Evolutionary conservation across 37 sponge, comb jelly and placozoan genomes (phyloP), one percentile per base, ranked within the genome.

Genomic region (Eunapius fragilis): DNA sequence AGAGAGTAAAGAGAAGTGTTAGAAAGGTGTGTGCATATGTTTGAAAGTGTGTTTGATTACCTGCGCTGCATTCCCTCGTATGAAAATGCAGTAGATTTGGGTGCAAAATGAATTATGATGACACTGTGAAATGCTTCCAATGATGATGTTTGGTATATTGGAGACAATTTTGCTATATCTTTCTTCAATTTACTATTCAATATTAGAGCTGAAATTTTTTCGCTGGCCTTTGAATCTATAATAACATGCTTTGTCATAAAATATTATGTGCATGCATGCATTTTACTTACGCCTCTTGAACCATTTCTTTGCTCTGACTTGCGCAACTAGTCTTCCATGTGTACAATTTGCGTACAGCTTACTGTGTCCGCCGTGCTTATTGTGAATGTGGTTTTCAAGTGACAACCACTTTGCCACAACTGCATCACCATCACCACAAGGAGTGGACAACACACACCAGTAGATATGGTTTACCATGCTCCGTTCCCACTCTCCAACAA

Each of bases 101-200:
- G 89, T 28, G 93, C 93, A 89, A 89, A 88, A 31, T 89, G 86
- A 71, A 47, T 89, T 4, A 89, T 33, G n/a, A n/a, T n/a, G 7
- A 92, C 82, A 85, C 87, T 92, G 68, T 89, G 89, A 79, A 76
- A 92, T 25, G 83, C 35, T 72, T 89, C 90, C n/a, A 89, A 37
- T 31, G 69, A 77, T 28, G 83, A 85, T 41, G 93, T 93, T 68
- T 93, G 93, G 70, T 77, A 38, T 28, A 22, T 17, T 33, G 86
- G 35, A 31, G 89, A 89, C 25, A 92, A 68, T 33, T 80, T 81
- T 25, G 11, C 31, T 19, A 89, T 47, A 36, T 88, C 93, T 19
- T 72, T 85, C 22, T 31, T 68, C 47, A 90, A 71, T 47, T 68
- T 3, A 3, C 19, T 71, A 25, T 58, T 86, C 35, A 33, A 25